Evolutionary conservation across 2,797 vertebrate species (phyloP).

Genomic region (Coregonus suidteri): DNA sequence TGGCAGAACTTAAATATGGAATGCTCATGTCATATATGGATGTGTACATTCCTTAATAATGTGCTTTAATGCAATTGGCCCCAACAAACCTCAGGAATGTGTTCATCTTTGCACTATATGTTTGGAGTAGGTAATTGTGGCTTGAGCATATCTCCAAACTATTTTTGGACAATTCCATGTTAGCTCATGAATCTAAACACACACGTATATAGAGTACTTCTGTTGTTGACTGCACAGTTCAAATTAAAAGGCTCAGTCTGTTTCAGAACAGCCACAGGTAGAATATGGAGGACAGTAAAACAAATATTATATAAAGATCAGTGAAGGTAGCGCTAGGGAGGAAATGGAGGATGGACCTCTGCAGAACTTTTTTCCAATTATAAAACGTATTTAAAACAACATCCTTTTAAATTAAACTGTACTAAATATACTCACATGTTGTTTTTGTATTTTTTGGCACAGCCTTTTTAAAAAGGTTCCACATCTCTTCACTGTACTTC

Average conservation of each 20-base stretch:
- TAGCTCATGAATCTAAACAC: not conserved
- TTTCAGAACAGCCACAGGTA: not conserved
- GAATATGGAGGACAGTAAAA: not conserved
- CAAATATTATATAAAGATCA: not conserved
- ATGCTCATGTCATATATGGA: not conserved
- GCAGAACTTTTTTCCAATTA: no score
- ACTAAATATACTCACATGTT: no score
- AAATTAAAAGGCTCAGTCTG: no score
- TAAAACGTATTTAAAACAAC: no score
- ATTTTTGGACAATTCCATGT: not conserved
- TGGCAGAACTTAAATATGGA: constrained; percentile 1
- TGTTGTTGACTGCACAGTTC: not conserved
- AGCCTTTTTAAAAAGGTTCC: not conserved
- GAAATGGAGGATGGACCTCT: no score
- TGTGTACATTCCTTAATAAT: constrained; percentile 7
- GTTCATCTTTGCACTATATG: not conserved
- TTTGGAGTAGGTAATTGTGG: constrained; percentile 4
- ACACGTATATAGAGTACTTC: not conserved
- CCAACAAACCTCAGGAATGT: constrained; percentile 11
- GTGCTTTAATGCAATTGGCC: constrained; percentile 14
- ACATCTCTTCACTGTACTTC: not conserved
- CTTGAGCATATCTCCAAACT: not conserved
- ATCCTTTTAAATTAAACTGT: no score
- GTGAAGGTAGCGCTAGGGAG: not conserved
- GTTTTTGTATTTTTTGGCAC: no score